Evolutionary conservation across 2,888 invertebrate genomes (phyloP).

Genomic region (Aspidapion aeneum): DNA sequence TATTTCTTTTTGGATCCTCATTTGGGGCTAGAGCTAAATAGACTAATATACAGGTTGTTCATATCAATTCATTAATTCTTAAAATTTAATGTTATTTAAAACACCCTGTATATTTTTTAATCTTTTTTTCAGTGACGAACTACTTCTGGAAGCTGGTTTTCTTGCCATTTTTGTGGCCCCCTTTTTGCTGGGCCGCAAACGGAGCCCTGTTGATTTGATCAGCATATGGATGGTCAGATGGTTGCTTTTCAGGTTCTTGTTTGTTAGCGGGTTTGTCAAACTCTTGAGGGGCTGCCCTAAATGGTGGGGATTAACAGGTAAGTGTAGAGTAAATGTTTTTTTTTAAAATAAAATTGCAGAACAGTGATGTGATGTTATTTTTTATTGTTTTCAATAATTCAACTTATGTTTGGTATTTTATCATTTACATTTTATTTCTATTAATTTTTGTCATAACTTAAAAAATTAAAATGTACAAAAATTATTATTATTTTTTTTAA

Average conservation of each 20-base stretch:
- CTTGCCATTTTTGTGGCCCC: conserved; percentile 68
- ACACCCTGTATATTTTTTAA: too few species aligned
- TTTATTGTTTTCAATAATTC: neutral
- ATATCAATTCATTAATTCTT: too few species aligned
- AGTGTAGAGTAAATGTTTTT: neutral
- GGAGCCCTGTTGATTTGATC: conserved; percentile 52
- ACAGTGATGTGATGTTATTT: neutral
- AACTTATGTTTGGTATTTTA: neutral
- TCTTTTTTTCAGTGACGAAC: conserved; percentile 57
- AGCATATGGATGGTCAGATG: conserved; percentile 67
- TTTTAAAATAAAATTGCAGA: too few species aligned
- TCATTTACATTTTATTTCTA: too few species aligned
- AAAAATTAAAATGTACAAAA: too few species aligned
- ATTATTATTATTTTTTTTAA: too few species aligned
- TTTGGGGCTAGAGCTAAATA: too few species aligned
- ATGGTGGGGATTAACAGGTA: conserved; percentile 77
- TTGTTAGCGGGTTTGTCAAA: conserved; percentile 69
- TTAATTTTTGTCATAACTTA: too few species aligned
- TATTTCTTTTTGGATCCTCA: too few species aligned
- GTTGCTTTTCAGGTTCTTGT: conserved; percentile 69
- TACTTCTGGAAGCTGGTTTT: conserved; percentile 72
- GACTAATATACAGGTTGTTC: too few species aligned
- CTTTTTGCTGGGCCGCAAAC: conserved; percentile 48
- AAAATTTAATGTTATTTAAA: too few species aligned
- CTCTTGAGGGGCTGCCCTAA: conserved; percentile 66